Evolutionary conservation across 2,888 invertebrate genomes (phyloP), one percentile per base, ranked within the genome.

Genomic region (Stictocephala bisonia): DNA sequence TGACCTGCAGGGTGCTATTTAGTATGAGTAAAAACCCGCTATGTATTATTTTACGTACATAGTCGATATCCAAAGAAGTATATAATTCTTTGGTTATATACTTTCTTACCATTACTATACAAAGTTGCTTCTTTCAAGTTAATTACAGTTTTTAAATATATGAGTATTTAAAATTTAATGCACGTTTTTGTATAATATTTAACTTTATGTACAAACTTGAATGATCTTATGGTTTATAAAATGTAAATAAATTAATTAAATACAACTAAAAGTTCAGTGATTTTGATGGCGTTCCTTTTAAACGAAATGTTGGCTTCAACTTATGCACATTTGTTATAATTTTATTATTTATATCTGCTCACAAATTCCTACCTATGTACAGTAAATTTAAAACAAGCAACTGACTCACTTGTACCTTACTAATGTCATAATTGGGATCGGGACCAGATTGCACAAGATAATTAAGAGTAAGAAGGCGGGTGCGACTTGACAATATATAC

Each of bases 391-490:
- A 60, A 60, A 20, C 31, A 60, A 3, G 60, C 6, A 18, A 26
- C 13, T 26, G 13, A 60, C 40, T 60, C 60, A 60, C 60, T 60
- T 40, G 60, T 60, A 60, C 60, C 60, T 60, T 60, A 22, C 18
- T 20, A 2, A 40, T 60, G 60, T 40, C 60, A 40, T 20, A 22
- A 22, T 9, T 20, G 60, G 60, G n/a, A n/a, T n/a, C n/a, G n/a
- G 60, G 60, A 60, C 60, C 60, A 60, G 60, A 60, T 18, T 29
- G 29, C 31, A 18, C 15, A 56, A 4, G 15, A 15, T n/a, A 4
- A 15, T n/a, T 44, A 15, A 44, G 4, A 15, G 7, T n/a, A n/a
- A 4, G 9, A n/a, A 4, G 44, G 15, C 15, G 15, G 15, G 44
- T 9, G 15, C 15, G 15, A 15, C 44, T 15, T 31, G 20, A 58